Conservation (phyloP, 2,113 vertebrate species). For the Xenopus tropicalis region UCB_Xtro_10.0 CM004443.2:19842001-19842500, state of each 20-base stretch:
- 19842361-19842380: conserved; percentile 56
- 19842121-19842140: conserved; percentile 58
- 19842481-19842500: background rate
- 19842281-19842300: conserved; percentile 60
- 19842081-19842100: conserved; percentile 56
- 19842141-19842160: conserved; percentile 51
- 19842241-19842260: conserved; percentile 46
- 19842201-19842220: conserved; percentile 58
- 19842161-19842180: conserved; percentile 60
- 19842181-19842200: conserved; percentile 54
- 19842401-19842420: conserved; percentile 36
- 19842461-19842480: background rate
- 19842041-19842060: conserved; percentile 32
- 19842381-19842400: conserved; percentile 54
- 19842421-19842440: conserved; percentile 19
- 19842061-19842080: conserved; percentile 35
- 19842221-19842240: conserved; percentile 34
- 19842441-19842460: conserved; percentile 14
- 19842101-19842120: conserved; percentile 57
- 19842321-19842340: conserved; percentile 49
- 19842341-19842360: conserved; percentile 47
- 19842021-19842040: conserved; percentile 43
- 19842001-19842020: conserved; percentile 41
- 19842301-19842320: conserved; percentile 53
- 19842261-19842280: conserved; percentile 62